Conservation (phyloP, 2,797 vertebrate species). For the Percopsis omiscomaycus region DNA sequence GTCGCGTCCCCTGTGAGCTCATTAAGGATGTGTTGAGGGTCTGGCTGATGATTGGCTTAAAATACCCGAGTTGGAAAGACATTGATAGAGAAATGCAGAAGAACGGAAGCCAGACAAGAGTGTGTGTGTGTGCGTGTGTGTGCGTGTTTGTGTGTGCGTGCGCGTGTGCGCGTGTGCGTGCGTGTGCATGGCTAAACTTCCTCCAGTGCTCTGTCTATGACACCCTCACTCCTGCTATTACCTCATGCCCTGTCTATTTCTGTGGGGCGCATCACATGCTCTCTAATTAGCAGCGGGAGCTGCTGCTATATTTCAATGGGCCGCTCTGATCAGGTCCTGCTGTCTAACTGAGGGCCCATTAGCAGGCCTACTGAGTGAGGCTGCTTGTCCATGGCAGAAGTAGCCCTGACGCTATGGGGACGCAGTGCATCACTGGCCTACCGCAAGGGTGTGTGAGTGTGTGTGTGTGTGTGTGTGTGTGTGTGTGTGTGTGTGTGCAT, state of each 20-base stretch:
- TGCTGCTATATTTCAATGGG: constrained; percentile 64
- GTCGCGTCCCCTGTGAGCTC: constrained; percentile 62
- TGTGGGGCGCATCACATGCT: constrained; percentile 43
- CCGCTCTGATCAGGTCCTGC: constrained; percentile 68
- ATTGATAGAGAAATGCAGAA: not conserved
- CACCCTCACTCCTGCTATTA: no score
- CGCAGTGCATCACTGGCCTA: constrained; percentile 47
- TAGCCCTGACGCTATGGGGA: constrained; percentile 57
- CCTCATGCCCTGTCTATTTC: no score
- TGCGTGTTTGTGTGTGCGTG: no score
- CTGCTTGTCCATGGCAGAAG: constrained; percentile 61
- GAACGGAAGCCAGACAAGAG: not conserved
- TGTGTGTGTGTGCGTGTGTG: no score
- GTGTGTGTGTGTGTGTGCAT: no score
- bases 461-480: no score
- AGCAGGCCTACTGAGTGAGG: constrained; percentile 38
- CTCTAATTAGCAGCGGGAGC: constrained; percentile 71
- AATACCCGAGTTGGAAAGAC: not conserved
- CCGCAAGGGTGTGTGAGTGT: not conserved
- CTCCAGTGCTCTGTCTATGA: no score
- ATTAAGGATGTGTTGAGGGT: constrained; percentile 56
- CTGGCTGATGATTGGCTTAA: constrained; percentile 57
- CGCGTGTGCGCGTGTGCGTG: no score
- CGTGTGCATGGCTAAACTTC: no score
- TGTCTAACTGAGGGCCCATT: constrained; percentile 47